Evolutionary conservation across 2,113 vertebrate genomes (phyloP), one percentile per base, ranked within the genome.

Genomic region (Prolemur simus): DNA sequence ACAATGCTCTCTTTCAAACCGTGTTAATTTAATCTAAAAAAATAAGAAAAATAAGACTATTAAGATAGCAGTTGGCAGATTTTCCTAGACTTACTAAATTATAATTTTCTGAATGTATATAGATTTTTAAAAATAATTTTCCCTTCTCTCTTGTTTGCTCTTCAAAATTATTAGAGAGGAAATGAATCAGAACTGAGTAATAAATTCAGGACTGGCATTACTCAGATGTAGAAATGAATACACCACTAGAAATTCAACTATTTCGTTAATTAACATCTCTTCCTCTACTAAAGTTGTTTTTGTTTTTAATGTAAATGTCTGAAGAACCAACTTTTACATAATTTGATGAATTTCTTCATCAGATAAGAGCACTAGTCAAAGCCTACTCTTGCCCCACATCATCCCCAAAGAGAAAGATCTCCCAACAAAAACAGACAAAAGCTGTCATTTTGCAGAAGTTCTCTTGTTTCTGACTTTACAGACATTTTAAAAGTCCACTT

Each of bases 1-100:
- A 91, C 83, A 94, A 21, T 92, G 21, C 5, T n/a, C 0, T 92
- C 93, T 97, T 97, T 96, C 95, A 97, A 85, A 89, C 54, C 84
- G 91, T 83, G 37, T 69, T 92, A 94, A 56, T 93, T 96, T 77
- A 96, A 97, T 96, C 98, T 99, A 96, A 85, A 98, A 98, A 98
- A 64, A n/a, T 80, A 96, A 97, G 96, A 63, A 98, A 98, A 80
- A 49, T 37, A 95, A 89, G 94, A 85, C 13, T 92, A 78, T 54
- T 94, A 88, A 49, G 27, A 91, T 5, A 58, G 6, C 20, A 89
- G 8, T 54, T 89, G 58, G 11, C 6, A 87, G 2, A 76, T 80
- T 86, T 90, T 82, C 34, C 1, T 77, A 80, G 45, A 54, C 3
- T 90, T 82, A 73, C 0, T 68, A 78, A 78, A 82, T 60, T 73